Conservation (phyloP, 2,113 vertebrate species). For the Heterotilapia buettikoferi region DNA sequence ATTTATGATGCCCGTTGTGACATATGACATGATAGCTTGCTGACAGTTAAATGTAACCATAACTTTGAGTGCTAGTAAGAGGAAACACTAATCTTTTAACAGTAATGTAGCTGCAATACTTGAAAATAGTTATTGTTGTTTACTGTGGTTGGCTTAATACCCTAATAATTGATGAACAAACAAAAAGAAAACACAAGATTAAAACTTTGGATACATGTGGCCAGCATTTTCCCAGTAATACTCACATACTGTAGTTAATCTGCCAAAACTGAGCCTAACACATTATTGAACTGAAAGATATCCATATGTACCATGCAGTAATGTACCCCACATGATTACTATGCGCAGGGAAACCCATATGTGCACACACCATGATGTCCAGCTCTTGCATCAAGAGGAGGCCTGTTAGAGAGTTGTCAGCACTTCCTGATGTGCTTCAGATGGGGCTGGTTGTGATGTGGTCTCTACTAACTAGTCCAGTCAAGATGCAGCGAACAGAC, state of each 20-base stretch:
- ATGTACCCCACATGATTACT: neutral
- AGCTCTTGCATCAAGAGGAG: slow-evolving; percentile 7
- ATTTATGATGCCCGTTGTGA: neutral
- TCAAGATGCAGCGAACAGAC: slow-evolving; percentile 13
- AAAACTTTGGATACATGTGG: neutral
- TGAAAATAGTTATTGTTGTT: neutral
- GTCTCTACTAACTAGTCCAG: slow-evolving; percentile 26
- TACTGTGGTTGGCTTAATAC: neutral
- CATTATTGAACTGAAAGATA: neutral
- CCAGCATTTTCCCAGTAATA: neutral
- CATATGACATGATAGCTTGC: neutral
- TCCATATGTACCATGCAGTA: neutral
- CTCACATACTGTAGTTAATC: neutral
- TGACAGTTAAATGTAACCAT: neutral
- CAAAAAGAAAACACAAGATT: neutral
- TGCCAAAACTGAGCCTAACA: neutral
- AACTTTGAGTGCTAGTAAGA: neutral
- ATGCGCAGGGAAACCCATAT: neutral
- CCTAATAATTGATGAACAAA: neutral
- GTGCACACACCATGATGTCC: neutral
- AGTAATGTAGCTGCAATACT: neutral
- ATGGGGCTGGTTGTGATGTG: slow-evolving; percentile 39
- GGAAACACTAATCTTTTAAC: neutral
- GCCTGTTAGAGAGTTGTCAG: slow-evolving; percentile 17
- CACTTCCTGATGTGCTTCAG: slow-evolving; percentile 37